A percentile compares a stretch with the other conserved stretches of the same genome.
These are phyloP conservation scores for Lissocephala sabroskyi DNA, from an alignment of 2,888 invertebrate genomes.

Conservation along the genomic window DNA sequence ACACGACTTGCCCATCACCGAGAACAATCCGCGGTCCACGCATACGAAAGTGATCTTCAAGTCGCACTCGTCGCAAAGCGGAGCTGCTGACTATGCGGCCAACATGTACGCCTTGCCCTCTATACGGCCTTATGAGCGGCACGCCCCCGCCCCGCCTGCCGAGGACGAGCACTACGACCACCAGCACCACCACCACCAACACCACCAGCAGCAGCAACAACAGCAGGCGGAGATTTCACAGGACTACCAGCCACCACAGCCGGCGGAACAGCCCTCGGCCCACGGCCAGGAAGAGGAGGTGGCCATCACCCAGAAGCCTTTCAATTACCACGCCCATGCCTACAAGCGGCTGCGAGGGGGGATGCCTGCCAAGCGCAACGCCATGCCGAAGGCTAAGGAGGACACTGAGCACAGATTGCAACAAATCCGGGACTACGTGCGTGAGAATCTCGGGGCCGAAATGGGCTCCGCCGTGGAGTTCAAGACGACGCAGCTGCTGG, in stretches of 20 bases:
- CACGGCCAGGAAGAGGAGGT: constrained; percentile 20
- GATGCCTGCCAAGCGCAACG: constrained; percentile 25
- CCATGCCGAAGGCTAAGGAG: constrained; percentile 14
- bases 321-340: constrained; percentile 69
- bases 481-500: constrained; percentile 58
- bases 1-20: constrained; percentile 50
- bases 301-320: constrained; percentile 63
- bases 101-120: constrained; percentile 55
- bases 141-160: constrained; percentile 34
- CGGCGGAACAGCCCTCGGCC: constrained; percentile 1
- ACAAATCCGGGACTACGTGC: constrained; percentile 52
- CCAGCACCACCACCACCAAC: constrained; percentile 36
- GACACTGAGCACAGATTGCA: constrained; percentile 42
- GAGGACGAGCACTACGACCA: constrained; percentile 25
- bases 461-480: constrained; percentile 55
- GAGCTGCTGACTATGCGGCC: constrained; percentile 44
- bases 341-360: constrained; percentile 34
- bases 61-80: constrained; percentile 23
- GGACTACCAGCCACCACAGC: constrained; percentile 20
- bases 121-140: constrained; percentile 50
- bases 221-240: neutral
- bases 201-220: constrained; percentile 6
- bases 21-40: constrained; percentile 70
- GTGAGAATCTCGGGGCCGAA: constrained; percentile 64
- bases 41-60: constrained; percentile 71